Base-by-base conservation (phyloP, 1,140 invertebrate species). In the Drosophila varians region DNA sequence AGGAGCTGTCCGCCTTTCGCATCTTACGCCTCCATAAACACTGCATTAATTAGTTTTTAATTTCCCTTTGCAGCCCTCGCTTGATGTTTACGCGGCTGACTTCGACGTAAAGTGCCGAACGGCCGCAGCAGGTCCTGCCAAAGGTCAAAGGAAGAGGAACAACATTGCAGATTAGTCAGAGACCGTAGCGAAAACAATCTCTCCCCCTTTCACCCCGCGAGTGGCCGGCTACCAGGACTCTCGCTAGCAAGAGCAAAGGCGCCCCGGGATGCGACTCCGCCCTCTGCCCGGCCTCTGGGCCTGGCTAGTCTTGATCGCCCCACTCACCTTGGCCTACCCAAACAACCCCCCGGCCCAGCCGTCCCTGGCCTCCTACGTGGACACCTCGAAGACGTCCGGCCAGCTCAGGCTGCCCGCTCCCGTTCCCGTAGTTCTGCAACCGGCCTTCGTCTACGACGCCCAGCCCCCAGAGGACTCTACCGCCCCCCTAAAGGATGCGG, bases 391-490 rank as follows among this genome's bases (percentile, higher is more conserved):
- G 46, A 80, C 78, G 23, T 80, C 79, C 46, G 80, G 73, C 48
- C 68, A 77, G 31, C 62, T 47, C 14, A 52, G 74, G n/a, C 21
- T 18, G 7, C 38, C 46, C 8, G 36, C 45, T 26, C 25, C n/a
- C 4, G 18, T 38, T 36, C 49, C 21, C 45, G n/a, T n/a, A n/a
- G n/a, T n/a, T n/a, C 46, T 78, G 47, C 77, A 90, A 19, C 77
- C 84, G 9, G 76, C 78, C 21, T 80, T 90, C 71, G 77, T 87
- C 4, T 90, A 90, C 23, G 88, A 87, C 16, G 68, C 88, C 11
- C 46, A 69, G 11, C 83, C 78, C 3, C 61, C 86, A 26, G 62
- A 82, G 19, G 11, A 14, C 21, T 4, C 46, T 16, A 8, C 43
- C 68, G 19, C 26, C 43, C 18, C 25, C 60, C 34, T n/a, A n/a